Evolutionary conservation across 2,113 vertebrate species (phyloP).

Genomic region (Corvus moneduloides): DNA sequence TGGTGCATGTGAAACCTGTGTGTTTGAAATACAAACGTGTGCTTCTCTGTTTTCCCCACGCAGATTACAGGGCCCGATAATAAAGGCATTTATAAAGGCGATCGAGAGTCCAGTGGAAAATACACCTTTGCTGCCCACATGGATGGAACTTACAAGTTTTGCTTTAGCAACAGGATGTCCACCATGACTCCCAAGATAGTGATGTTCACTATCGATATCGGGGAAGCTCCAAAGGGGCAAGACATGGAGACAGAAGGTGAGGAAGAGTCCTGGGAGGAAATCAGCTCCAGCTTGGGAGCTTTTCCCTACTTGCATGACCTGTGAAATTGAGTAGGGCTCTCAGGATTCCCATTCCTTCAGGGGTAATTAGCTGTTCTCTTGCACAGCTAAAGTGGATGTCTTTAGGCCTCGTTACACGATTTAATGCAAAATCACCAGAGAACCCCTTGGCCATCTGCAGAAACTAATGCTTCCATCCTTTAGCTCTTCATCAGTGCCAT

Average conservation of each 20-base stretch:
- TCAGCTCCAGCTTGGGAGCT: background rate
- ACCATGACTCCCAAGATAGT: constrained; percentile 99
- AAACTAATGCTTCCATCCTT: constrained; percentile 9
- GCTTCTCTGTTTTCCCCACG: background rate
- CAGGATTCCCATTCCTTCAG: background rate
- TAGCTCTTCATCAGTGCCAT: background rate
- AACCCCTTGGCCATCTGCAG: background rate
- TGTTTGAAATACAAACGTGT: background rate
- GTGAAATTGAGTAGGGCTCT: background rate
- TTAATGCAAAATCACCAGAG: background rate
- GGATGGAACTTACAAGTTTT: constrained; percentile 97
- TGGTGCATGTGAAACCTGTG: background rate
- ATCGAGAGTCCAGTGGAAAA: constrained; percentile 96
- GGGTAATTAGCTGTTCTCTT: background rate
- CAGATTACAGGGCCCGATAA: constrained; percentile 97
- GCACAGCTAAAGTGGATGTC: background rate
- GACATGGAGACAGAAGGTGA: constrained; percentile 98
- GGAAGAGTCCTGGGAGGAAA: background rate
- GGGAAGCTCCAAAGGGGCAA: constrained; percentile 94
- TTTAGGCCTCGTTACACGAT: background rate
- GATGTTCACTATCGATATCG: constrained; percentile 99
- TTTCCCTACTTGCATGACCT: background rate
- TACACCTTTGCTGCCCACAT: constrained; percentile 98
- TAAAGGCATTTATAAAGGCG: constrained; percentile 96
- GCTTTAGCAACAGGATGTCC: constrained; percentile 99